Evolutionary conservation across 92 coral and sea anemone species (phyloP).

Genomic region (Parazoanthus atlanticus): DNA sequence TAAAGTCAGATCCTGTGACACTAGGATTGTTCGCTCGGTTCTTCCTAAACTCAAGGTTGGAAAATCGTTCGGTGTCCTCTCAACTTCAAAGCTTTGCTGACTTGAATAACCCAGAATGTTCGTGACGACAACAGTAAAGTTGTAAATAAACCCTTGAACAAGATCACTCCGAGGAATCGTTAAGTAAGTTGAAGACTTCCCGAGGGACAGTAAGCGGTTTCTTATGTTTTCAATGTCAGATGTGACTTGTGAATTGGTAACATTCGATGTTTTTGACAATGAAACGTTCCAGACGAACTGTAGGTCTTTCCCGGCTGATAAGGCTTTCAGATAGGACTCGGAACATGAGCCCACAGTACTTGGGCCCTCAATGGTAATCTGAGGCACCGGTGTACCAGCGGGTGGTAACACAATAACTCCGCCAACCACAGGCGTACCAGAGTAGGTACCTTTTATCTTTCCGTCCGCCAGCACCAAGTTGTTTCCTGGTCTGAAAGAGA

Average conservation of each 20-base stretch:
- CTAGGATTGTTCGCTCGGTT: background rate
- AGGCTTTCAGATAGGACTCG: background rate
- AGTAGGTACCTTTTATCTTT: background rate
- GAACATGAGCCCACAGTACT: conserved; percentile 30
- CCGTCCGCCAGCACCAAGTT: background rate
- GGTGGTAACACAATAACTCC: background rate
- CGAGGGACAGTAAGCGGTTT: background rate
- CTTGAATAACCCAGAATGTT: background rate
- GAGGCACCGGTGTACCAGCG: background rate
- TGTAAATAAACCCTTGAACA: background rate
- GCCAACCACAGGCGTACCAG: conserved; percentile 18
- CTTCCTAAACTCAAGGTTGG: conserved; percentile 23
- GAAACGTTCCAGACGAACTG: conserved; percentile 10
- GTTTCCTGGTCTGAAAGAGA: background rate
- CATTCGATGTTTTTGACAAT: background rate
- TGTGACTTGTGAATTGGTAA: background rate
- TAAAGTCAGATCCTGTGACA: conserved; percentile 21
- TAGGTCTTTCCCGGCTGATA: background rate
- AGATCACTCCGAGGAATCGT: background rate
- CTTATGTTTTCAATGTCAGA: conserved; percentile 16
- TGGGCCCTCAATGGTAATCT: conserved; percentile 19
- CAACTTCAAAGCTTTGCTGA: background rate
- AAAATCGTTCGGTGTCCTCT: background rate
- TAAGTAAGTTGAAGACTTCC: background rate
- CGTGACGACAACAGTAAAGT: conserved; percentile 14